Percentiles rank a stretch among this genome's conserved stretches.
phyloP scores from a whole-genome alignment of 92 coral and sea anemone genomes.

The Porites evermanni region DNA sequence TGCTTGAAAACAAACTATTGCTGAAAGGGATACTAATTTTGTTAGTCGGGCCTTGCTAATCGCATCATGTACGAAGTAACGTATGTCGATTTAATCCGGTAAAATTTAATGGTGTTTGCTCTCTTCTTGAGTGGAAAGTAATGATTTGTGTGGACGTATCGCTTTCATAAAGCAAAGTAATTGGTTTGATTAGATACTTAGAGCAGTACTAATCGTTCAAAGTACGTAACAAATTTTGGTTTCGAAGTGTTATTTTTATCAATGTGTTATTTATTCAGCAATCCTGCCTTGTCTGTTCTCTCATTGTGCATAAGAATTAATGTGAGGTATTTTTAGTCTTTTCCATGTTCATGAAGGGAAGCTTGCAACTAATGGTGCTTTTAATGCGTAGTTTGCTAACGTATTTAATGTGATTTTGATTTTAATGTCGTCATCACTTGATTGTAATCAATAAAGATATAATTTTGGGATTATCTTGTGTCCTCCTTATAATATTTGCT shows the following conservation, averaged over 20 bases:
- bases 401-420: not conserved
- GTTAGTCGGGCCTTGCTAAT: not conserved
- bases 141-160: not conserved
- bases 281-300: too few species aligned
- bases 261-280: too few species aligned
- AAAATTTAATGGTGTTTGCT: not conserved
- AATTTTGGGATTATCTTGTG: conserved; percentile 55
- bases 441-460: conserved; percentile 50
- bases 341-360: not conserved
- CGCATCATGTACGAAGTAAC: too few species aligned
- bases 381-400: not conserved
- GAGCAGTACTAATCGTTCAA: not conserved
- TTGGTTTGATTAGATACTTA: not conserved
- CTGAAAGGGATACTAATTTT: conserved; percentile 29
- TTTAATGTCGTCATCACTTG: not conserved
- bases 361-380: not conserved
- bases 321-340: not conserved
- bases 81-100: not conserved
- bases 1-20: not conserved
- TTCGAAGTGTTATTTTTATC: not conserved
- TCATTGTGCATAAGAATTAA: too few species aligned
- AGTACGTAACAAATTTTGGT: not conserved
- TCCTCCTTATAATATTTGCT: conserved; percentile 13
- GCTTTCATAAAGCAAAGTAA: not conserved
- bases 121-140: not conserved